These are phyloP conservation scores for Sprattus sprattus DNA, from an alignment of 2,113 vertebrate genomes.

Conservation along the genomic window DNA sequence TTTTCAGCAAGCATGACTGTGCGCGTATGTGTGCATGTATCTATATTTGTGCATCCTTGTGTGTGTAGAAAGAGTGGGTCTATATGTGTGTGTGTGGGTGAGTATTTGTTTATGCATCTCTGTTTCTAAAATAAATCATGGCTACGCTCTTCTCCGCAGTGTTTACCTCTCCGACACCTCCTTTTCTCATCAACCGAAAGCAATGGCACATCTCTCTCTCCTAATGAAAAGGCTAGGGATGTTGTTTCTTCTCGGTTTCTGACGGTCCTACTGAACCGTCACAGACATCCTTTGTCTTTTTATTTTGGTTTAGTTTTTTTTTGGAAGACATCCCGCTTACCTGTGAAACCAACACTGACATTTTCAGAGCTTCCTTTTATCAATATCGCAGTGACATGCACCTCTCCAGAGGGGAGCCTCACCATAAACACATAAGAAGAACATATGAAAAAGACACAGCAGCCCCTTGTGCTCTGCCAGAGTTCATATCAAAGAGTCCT, in stretches of 20 bases:
- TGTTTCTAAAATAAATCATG: conserved; percentile 13
- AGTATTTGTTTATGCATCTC: neutral
- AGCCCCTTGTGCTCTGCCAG: conserved; percentile 22
- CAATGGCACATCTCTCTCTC: neutral
- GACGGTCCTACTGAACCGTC: conserved; percentile 38
- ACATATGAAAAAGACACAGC: conserved; percentile 14
- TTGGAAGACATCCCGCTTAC: conserved; percentile 28
- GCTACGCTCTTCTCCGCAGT: neutral
- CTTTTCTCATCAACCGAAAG: neutral
- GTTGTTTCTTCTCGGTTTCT: conserved; percentile 37
- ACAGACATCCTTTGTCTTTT: conserved; percentile 20
- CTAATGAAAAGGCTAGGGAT: conserved; percentile 17
- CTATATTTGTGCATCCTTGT: neutral
- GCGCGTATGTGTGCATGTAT: neutral
- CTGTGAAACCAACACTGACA: conserved; percentile 35
- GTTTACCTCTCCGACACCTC: neutral
- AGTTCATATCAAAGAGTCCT: conserved; percentile 40
- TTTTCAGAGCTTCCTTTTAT: conserved; percentile 39
- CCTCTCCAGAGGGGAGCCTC: neutral
- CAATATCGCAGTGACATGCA: conserved; percentile 30
- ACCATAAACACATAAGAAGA: conserved; percentile 39
- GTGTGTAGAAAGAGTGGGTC: neutral
- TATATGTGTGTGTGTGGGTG: neutral
- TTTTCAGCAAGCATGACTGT: conserved; percentile 7
- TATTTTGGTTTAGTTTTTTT: neutral